These are phyloP conservation scores for Hoplias malabaricus DNA, from an alignment of 2,113 vertebrate genomes.

Conservation along the genomic window DNA sequence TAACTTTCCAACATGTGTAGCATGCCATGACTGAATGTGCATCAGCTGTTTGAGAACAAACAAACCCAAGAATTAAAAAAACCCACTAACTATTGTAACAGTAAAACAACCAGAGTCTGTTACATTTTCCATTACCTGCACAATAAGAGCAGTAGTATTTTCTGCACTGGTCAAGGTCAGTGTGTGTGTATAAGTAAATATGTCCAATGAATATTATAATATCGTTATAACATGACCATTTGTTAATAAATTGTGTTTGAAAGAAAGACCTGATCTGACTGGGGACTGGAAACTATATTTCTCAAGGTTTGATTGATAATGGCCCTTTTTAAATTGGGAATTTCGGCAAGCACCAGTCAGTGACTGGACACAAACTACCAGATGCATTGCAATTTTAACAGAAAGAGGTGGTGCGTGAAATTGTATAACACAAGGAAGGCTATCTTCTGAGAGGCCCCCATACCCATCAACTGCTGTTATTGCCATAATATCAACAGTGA, in stretches of 20 bases:
- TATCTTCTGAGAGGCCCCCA: neutral
- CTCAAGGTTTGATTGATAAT: too few species aligned
- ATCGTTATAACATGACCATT: too few species aligned
- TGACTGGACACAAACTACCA: neutral
- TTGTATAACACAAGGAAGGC: neutral
- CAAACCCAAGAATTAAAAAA: too few species aligned
- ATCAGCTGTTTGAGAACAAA: too few species aligned
- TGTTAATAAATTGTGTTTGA: too few species aligned
- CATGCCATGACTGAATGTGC: neutral
- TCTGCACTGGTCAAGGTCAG: too few species aligned
- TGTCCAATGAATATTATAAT: too few species aligned
- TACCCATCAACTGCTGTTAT: neutral
- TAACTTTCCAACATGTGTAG: neutral
- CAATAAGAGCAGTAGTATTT: too few species aligned
- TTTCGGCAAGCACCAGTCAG: neutral
- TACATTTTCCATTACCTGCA: too few species aligned
- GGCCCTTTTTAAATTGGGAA: neutral
- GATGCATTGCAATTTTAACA: neutral
- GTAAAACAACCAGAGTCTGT: too few species aligned
- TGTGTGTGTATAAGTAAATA: too few species aligned
- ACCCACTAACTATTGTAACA: neutral
- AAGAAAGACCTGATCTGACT: too few species aligned
- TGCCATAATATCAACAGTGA: neutral
- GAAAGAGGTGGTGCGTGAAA: constrained; percentile 35
- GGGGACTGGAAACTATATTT: neutral